Base-by-base conservation (phyloP, 2,888 invertebrate genomes). In the Adineta ricciae region DNA sequence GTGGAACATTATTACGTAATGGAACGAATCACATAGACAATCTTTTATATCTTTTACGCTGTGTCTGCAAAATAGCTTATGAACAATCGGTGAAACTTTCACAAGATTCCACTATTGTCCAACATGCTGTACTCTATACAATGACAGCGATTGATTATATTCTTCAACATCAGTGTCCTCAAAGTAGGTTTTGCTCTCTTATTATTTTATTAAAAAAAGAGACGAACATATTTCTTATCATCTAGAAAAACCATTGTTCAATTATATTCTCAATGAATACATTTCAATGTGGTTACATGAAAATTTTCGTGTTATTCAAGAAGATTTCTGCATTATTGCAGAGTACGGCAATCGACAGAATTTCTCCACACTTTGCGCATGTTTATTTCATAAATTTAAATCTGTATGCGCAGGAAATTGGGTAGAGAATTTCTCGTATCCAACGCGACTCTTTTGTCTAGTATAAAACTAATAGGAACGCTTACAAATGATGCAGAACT, bases 401-500 rank as follows among this genome's bases (percentile, higher is more conserved):
- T 78, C 41, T 3, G 11, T 38, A 9, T 78, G 78, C 41, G 24
- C 38, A 41, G 21, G 24, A 11, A 78, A 78, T 78, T 78, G 78
- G 78, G 64, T 64, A 64, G 32, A 64, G 11, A 46, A 46, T 5
- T 8, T 46, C 46, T 46, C 11, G 5, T 50, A n/a, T n/a, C n/a
- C n/a, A n/a, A n/a, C n/a, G n/a, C n/a, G 11, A 50, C 19, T 50
- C 19, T 3, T 50, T 50, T 16, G 5, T 50, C 19, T 50, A 14
- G 9, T 16, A 50, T 16, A 19, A 50, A 50, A 50, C 3, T 9
- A 50, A 27, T 56, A 56, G 56, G 24, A 78, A 41, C 78, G 78
- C n/a, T 78, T 78, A 78, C 78, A 78, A 78, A 78, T 38, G 78
- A 41, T 78, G n/a, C 78, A 78, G 24, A 78, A 78, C 16, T 78